phyloP scores from a whole-genome alignment of 2,113 vertebrate genomes.

The Trachemys scripta region DNA sequence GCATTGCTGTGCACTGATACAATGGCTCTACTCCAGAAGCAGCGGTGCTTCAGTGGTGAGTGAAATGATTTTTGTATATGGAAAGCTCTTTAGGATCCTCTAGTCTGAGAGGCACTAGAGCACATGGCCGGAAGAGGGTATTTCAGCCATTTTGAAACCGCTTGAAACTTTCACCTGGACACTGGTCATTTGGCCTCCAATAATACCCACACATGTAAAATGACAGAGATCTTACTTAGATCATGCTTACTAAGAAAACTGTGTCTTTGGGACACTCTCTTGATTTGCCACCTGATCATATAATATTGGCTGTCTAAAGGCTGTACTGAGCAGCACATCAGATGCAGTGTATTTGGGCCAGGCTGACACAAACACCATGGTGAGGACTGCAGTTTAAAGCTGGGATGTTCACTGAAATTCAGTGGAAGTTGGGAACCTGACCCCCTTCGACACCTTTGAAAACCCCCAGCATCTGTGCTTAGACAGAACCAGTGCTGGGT shows the following conservation, averaged over 20 bases:
- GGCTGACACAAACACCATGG: background rate
- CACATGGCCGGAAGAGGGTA: background rate
- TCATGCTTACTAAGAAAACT: background rate
- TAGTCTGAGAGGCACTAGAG: background rate
- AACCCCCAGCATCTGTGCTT: background rate
- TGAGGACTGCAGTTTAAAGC: rapidly evolving
- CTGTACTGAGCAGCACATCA: rapidly evolving
- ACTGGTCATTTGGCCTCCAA: background rate
- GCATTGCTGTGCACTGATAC: background rate
- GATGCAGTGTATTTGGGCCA: background rate
- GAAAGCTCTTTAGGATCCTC: background rate
- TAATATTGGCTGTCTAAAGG: background rate
- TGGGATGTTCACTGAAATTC: background rate
- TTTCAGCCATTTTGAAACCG: background rate
- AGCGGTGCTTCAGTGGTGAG: background rate
- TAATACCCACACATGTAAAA: background rate
- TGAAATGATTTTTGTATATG: background rate
- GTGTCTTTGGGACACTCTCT: background rate
- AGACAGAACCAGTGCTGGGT: background rate
- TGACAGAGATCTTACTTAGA: background rate
- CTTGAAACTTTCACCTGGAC: background rate
- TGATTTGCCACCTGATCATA: background rate
- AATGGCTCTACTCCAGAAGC: background rate
- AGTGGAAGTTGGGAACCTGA: background rate
- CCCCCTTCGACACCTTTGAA: rapidly evolving